A percentile compares a stretch with the other conserved stretches of the same genome.
phyloP scores from a whole-genome alignment of 2,113 vertebrate genomes.

The Halcyon malimbica region DNA sequence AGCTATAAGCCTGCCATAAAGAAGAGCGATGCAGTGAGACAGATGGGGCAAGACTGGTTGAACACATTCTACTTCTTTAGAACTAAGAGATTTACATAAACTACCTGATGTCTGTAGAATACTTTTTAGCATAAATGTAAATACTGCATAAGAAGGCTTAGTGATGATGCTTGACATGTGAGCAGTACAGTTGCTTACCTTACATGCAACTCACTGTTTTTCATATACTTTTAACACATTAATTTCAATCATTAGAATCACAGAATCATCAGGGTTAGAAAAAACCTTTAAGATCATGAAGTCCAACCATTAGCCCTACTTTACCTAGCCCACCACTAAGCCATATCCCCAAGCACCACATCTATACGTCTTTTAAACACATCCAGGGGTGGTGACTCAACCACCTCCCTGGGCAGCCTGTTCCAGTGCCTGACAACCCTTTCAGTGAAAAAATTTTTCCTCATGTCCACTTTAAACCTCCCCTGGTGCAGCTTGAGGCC shows the following conservation, averaged over 20 bases:
- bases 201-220: background rate
- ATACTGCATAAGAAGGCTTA: background rate
- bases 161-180: background rate
- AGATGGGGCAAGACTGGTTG: background rate
- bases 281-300: no score
- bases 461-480: no score
- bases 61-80: slow-evolving; percentile 42
- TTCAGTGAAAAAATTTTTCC: no score
- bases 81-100: slow-evolving; percentile 24
- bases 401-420: no score
- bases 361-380: no score
- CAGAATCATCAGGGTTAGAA: no score
- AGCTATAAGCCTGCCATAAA: slow-evolving; percentile 6
- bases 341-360: no score
- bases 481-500: no score
- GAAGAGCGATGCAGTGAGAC: background rate
- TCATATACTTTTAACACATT: background rate
- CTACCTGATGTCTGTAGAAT: background rate
- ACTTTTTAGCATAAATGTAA: slow-evolving; percentile 20
- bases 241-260: background rate
- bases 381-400: no score
- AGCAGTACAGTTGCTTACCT: background rate
- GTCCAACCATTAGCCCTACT: no score
- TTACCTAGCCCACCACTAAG: no score
- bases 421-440: no score